Base-by-base conservation (phyloP, 37 sponge, comb jelly and placozoan species). In the Geodia barretti region DNA sequence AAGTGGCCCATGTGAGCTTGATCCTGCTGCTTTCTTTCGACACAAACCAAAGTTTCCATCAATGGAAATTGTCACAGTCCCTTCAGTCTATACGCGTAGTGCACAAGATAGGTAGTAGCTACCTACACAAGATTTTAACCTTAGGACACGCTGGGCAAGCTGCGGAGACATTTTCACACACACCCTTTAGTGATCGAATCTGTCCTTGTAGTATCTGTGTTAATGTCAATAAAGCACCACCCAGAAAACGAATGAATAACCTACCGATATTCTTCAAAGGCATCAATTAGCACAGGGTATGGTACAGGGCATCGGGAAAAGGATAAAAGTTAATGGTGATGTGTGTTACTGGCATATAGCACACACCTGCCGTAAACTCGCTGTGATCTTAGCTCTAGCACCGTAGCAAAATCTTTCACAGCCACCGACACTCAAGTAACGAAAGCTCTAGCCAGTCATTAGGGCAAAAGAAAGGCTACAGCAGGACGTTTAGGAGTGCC, bases 41-140 rank as follows among this genome's bases (percentile, higher is more conserved):
- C 69, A 69, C 8, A 79, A 29, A 38, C 79, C 79, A 79, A 79
- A 79, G 29, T 66, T 21, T 8, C 43, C 79, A 79, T 79, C 79
- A 40, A 79, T 79, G 7, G 79, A 31, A 77, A 62, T 23, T 30
- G 62, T 26, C 65, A 62, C 64, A 24, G 2, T 64, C 11, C 79
- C 68, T 17, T 42, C 29, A 19, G 24, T 66, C 68, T 79, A 24
- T 41, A 66, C 19, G 14, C 7, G 54, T 47, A 47, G 14, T 47
- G 54, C 54, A 47, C 54, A 47, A 17, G 14, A 47, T 47, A 47
- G 7, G 54, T 47, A 17, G 11, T 47, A 14, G 54, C 54, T 17
- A 14, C 54, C 54, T 14, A 47, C 14, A 47, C 14, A 47, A 47
- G 4, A 70, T 14, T 30, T 11, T 5, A 70, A 8, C 28, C 8